Base-by-base conservation (phyloP, 2,888 invertebrate species). In the Eupithecia vulgata region DNA sequence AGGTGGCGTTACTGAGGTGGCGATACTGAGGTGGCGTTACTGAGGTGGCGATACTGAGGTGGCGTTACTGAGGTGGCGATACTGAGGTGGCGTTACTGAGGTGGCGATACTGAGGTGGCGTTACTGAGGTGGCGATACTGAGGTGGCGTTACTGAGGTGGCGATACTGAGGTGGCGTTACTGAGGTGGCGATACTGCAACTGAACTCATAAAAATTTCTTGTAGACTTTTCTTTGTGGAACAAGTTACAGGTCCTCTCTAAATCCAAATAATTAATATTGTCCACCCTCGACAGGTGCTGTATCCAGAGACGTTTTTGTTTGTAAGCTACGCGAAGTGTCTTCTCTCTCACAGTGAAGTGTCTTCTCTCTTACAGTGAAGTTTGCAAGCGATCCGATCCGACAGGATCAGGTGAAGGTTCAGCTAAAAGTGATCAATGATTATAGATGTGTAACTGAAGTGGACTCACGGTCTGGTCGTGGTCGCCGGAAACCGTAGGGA, bases 301-400 rank as follows among this genome's bases (percentile, higher is more conserved):
- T 17, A 61, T 15, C 61, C 17, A 17, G 30, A 59, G 30, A 34
- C 34, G 61, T 17, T 61, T 61, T 61, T 34, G 57, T 64, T 37
- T 12, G 37, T 1, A 64, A 35, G 64, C 64, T 64, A 12, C 30
- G 35, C 34, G 35, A 64, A 64, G 35, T 64, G 37, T 15, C 17
- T 37, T 8, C 8, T 64, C 37, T n/a, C 35, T 64, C 17, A n/a
- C 37, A 64, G 37, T 35, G 64, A 37, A 64, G 64, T 64, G 37
- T 15, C 17, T 37, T 8, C 8, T 64, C 37, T n/a, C 35, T 64
- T 10, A n/a, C 37, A 64, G 37, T 35, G 64, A 37, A 64, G 64
- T 64, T 64, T 12, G 35, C 37, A 21, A 21, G 35, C 5, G n/a
- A 64, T 12, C 34, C 37, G 37, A 64, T 61, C 61, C 17, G 8